Evolutionary conservation across 2,888 invertebrate genomes (phyloP), one percentile per base, ranked within the genome.

Genomic region (Noctua fimbriata): DNA sequence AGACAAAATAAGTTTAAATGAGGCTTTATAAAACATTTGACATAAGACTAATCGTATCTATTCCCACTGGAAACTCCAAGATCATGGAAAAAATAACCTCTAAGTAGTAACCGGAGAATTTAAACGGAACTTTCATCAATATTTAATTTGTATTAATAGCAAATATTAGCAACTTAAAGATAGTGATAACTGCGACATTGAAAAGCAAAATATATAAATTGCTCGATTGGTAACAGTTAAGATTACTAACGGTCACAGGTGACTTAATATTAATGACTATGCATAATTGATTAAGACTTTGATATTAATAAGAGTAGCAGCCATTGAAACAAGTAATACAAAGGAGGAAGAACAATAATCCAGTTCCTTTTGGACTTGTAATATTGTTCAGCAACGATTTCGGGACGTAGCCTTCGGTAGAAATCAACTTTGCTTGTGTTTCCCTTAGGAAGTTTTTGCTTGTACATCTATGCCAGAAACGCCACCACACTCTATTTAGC

Each of bases 121-220:
- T n/a, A 55, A 58, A 55, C 2, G 18, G n/a, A 66, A 74, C 71
- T 74, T 84, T 86, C 86, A 66, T 85, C 60, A 65, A 73, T 70
- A 76, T 70, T 52, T 1, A 60, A 36, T 49, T 82, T n/a, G 44
- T 82, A 86, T 82, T 69, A 65, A 84, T 86, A n/a, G 83, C 16
- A 16, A 67, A 67, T 75, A 83, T 84, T 70, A 78, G 66, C 65
- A 67, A 69, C 32, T 66, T 79, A 76, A 85, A 66, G 84, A 41
- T 63, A 4, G 84, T 58, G 72, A 79, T 85, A 79, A 79, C 32
- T 16, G 67, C 67, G 52, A 83, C 87, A 84, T 76, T 72, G 73
- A 83, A 65, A 65, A 41, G 55, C 28, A 77, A 65, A 69, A 49
- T 21, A 32, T 49, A 65, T 69, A 18, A 66, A 74, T 84, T 52